Percentiles rank a stretch among this genome's conserved stretches.
phyloP scores from a whole-genome alignment of 37 sponge, comb jelly and placozoan genomes.

The Eunapius fragilis region DNA sequence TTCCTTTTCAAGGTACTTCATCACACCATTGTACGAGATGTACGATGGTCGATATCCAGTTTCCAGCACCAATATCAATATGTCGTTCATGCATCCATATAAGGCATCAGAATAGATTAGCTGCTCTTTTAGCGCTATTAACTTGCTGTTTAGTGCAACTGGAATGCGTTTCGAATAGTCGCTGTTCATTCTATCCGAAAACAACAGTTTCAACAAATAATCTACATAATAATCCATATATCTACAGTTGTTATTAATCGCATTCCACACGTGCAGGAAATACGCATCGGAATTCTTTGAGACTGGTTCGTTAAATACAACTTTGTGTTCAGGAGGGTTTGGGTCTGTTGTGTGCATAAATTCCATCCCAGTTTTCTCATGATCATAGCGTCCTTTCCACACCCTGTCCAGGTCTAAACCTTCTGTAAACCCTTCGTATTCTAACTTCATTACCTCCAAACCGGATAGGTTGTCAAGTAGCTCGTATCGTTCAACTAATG shows the following conservation, averaged over 20 bases:
- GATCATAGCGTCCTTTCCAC: background rate
- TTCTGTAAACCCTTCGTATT: background rate
- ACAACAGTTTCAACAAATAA: background rate
- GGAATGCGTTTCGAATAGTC: background rate
- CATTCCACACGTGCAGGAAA: background rate
- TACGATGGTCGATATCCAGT: too few species aligned
- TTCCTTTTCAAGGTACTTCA: background rate
- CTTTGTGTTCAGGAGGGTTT: background rate
- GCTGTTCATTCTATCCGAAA: background rate
- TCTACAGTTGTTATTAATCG: background rate
- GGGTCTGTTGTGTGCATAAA: background rate
- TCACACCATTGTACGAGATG: background rate
- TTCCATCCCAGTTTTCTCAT: background rate
- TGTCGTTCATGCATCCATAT: too few species aligned
- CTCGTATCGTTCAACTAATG: background rate
- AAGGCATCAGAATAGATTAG: too few species aligned
- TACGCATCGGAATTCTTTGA: background rate
- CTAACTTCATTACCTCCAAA: background rate
- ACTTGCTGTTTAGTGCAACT: background rate
- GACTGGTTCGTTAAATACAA: background rate
- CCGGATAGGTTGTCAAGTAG: background rate
- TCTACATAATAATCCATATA: background rate
- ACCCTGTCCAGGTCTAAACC: background rate
- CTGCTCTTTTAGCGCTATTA: too few species aligned
- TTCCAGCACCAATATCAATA: too few species aligned